These are phyloP conservation scores for Himalopsyche tibetana DNA, from an alignment of 2,888 invertebrate genomes.

Conservation along the genomic window DNA sequence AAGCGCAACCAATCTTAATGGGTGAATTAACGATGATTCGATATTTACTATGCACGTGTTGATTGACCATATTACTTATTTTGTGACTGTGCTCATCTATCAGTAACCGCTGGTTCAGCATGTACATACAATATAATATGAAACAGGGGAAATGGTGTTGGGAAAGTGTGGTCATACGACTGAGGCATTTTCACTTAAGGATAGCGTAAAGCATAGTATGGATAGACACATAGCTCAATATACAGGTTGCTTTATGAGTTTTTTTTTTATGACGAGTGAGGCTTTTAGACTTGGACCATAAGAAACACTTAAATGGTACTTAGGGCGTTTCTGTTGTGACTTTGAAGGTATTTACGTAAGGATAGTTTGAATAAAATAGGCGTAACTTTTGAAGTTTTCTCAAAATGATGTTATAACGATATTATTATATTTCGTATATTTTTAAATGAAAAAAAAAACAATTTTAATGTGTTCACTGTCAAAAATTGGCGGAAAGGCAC, in stretches of 20 bases:
- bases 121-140: neutral
- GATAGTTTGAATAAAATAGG: neutral
- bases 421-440: too few relatives aligned
- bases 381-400: neutral
- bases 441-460: too few relatives aligned
- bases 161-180: slow-evolving; percentile 15
- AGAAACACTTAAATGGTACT: slow-evolving; percentile 16
- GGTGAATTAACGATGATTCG: too few relatives aligned
- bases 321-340: slow-evolving; percentile 11
- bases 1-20: too few relatives aligned
- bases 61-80: too few relatives aligned
- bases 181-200: slow-evolving; percentile 4
- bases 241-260: slow-evolving; percentile 5
- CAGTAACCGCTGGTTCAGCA: neutral
- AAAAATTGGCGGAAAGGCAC: too few relatives aligned
- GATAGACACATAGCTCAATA: slow-evolving; percentile 25
- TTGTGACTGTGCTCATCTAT: neutral
- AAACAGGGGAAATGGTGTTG: neutral
- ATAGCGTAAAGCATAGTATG: neutral
- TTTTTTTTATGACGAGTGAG: slow-evolving; percentile 24
- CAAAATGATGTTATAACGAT: neutral
- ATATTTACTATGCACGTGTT: too few relatives aligned
- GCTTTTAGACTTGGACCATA: slow-evolving; percentile 30
- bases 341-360: neutral
- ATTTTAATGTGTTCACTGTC: too few relatives aligned